Evolutionary conservation across 2,113 vertebrate genomes (phyloP), one percentile per base, ranked within the genome.

Genomic region (Pelvicachromis taeniatus): DNA sequence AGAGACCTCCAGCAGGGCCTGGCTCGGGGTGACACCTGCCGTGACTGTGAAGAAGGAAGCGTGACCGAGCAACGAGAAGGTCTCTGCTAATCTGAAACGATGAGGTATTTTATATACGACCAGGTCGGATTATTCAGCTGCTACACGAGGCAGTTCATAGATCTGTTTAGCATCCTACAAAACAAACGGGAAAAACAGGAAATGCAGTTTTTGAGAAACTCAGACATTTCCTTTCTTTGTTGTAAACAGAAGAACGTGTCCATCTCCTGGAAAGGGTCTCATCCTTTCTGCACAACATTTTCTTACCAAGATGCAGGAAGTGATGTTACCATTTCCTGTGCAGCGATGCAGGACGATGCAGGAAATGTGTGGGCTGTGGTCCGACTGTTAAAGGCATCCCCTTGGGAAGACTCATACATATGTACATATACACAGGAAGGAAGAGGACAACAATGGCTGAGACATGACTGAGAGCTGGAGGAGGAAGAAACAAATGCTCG

Each of bases 381-480:
- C 26, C 38, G 7, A 79, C 53, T 23, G 48, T 87, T 82, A 21
- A 42, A 85, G 77, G 9, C 12, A 3, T 31, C 58, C 83, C 89
- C 63, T 13, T 2, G 85, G 85, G 85, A 68, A 29, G 45, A 68
- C 13, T 40, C 61, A 59, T 7, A 78, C 29, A 63, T 52, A 54
- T 26, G 48, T 6, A 68, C 77, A 68, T 55, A 85, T 35, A 82
- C 31, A 87, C 48, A 91, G 91, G 91, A 93, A 93, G 92, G 89
- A 93, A 91, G 3, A 21, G 10, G 65, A 83, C 82, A 88, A 94
- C 90, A 94, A 93, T 92, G 89, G 90, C 91, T 90, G 90, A 89
- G 73, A 77, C 10, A 35, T 80, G 63, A 45, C 86, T 82, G 77
- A 58, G 61, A 88, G 63, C 6, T 1, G 3, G 13, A 58, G 35